phyloP scores from a whole-genome alignment of 2,888 invertebrate genomes.

The Temnothorax unifasciatus region DNA sequence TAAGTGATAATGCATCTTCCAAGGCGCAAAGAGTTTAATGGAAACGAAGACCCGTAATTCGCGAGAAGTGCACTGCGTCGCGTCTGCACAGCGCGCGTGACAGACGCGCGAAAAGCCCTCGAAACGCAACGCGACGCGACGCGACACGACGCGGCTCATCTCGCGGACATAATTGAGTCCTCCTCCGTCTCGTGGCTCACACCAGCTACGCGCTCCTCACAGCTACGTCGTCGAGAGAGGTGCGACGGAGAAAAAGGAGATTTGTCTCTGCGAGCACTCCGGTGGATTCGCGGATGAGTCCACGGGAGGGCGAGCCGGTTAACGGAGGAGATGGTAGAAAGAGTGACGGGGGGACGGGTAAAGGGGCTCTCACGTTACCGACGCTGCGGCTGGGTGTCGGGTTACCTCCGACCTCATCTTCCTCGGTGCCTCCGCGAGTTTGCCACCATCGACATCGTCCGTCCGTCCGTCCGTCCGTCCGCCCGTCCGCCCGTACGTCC shows the following conservation, averaged over 20 bases:
- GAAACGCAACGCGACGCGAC: neutral
- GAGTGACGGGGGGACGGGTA: slow-evolving; percentile 79
- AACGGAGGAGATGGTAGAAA: slow-evolving; percentile 74
- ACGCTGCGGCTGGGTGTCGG: slow-evolving; percentile 84
- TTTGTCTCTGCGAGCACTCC: slow-evolving; percentile 50
- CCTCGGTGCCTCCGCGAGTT: slow-evolving; percentile 84
- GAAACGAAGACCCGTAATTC: slow-evolving; percentile 11
- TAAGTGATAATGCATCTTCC: neutral
- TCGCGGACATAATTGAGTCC: slow-evolving; percentile 75
- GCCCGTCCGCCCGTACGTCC: slow-evolving; percentile 40
- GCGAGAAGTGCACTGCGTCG: slow-evolving; percentile 31
- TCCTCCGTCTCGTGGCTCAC: slow-evolving; percentile 63
- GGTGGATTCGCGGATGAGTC: slow-evolving; percentile 72
- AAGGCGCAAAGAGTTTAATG: neutral
- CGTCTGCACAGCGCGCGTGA: neutral
- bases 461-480: slow-evolving; percentile 62
- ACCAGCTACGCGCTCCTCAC: slow-evolving; percentile 23
- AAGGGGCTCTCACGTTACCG: slow-evolving; percentile 85
- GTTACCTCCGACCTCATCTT: slow-evolving; percentile 85
- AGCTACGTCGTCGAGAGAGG: slow-evolving; percentile 18
- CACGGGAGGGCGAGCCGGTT: slow-evolving; percentile 73
- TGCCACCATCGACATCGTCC: slow-evolving; percentile 83
- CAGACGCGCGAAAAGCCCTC: neutral
- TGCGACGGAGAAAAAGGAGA: slow-evolving; percentile 53
- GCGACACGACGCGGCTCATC: slow-evolving; percentile 50